A percentile compares a stretch with the other conserved stretches of the same genome.
Conservation (phyloP, 2,888 invertebrate species). For the Pantelozetes paolii region DNA sequence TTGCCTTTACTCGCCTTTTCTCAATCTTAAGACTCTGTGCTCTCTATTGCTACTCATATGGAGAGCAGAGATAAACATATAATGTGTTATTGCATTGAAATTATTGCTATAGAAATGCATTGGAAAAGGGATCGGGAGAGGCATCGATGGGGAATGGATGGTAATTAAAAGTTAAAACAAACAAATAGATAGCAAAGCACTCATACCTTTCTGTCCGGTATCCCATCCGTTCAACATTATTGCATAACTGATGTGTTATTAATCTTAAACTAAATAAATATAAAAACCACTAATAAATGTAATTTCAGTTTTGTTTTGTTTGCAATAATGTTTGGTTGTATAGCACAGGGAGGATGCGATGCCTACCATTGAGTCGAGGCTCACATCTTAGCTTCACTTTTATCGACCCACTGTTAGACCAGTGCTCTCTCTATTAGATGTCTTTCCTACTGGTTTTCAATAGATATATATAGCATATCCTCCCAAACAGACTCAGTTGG, state of each 20-base stretch:
- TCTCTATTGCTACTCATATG: not conserved
- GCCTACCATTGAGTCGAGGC: constrained; percentile 4
- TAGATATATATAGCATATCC: not conserved
- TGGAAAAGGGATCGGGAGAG: not conserved
- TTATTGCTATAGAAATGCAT: constrained; percentile 8
- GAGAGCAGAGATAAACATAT: constrained; percentile 26
- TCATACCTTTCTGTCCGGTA: constrained; percentile 16
- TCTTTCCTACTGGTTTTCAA: constrained; percentile 23
- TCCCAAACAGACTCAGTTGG: not conserved
- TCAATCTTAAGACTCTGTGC: not conserved
- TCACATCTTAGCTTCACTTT: constrained; percentile 32
- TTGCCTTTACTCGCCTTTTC: constrained; percentile 24
- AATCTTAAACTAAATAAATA: constrained; percentile 7
- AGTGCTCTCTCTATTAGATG: constrained; percentile 25
- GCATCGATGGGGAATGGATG: not conserved
- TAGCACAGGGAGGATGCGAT: constrained; percentile 25
- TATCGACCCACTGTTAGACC: constrained; percentile 28
- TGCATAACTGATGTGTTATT: not conserved
- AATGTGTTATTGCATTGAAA: constrained; percentile 26
- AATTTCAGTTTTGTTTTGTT: constrained; percentile 26
- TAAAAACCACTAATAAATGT: not conserved
- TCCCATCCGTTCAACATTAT: constrained; percentile 30
- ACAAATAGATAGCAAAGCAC: not conserved
- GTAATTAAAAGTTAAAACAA: not conserved
- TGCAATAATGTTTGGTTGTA: not conserved